Base-by-base conservation (phyloP, 1,140 invertebrate species). In the Penaeus japonicus region DNA sequence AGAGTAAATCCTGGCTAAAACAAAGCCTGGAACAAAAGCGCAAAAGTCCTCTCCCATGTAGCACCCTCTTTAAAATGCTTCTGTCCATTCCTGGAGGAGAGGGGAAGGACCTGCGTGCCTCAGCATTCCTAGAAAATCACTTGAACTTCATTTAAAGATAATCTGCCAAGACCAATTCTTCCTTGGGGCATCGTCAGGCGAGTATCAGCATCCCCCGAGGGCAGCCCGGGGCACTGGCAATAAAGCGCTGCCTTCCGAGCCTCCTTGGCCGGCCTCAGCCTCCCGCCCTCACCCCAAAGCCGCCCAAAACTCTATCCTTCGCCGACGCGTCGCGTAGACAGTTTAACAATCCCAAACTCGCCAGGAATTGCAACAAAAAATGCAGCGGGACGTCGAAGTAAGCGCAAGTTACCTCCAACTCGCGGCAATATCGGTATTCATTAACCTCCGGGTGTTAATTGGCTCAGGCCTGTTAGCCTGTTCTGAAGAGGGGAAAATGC, bases 381-480 rank as follows among this genome's bases (percentile, higher is more conserved):
- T 83, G 57, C 59, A 83, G 70, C 80, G 86, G 70, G 80, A 88
- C 80, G 86, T 88, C 86, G 86, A 88, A 88, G 86, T 88, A 88
- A 83, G 86, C 80, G 80, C 86, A 88, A 88, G 86, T 88, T 88
- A 54, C 65, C 86, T 27, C 80, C 86, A 88, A 88, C 86, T 88
- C 86, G 70, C 62, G 86, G 86, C 86, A 88, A 88, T 88, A 88
- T 88, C 54, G 86, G 86, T 88, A 88, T 88, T 88, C 86, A 88
- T 88, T 88, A 88, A 88, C 86, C 81, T 81, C 62, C 39, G 53
- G 65, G 53, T 88, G 86, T 88, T 88, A 88, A 88, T 88, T 88
- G 86, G 80, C 59, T 73, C 53, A 55, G 78, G 70, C 15, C 81
- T 24, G 73, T 24, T 57, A 55, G 75, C 75, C 24, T 30, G 82